Percentiles rank a stretch among this genome's conserved stretches.
Evolutionary conservation across 53 echinoderm and acorn worm genomes (phyloP).

Genomic region (Apostichopus leukothele): DNA sequence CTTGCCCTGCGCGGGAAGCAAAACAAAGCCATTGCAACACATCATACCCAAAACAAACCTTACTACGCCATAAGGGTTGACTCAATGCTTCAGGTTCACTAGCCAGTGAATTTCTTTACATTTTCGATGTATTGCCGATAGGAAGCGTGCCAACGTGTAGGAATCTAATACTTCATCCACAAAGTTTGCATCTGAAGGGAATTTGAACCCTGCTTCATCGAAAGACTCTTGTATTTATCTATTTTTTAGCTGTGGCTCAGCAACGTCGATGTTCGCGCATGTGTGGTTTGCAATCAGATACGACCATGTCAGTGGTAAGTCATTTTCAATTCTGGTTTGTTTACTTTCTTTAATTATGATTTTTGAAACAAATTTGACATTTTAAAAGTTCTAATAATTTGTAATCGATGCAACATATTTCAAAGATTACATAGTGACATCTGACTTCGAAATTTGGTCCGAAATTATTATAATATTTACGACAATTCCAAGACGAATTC

Average conservation of each 20-base stretch:
- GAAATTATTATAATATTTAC: not conserved
- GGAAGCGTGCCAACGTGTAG: constrained; percentile 25
- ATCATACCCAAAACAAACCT: constrained; percentile 50
- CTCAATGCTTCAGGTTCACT: not conserved
- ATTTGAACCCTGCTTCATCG: constrained; percentile 13
- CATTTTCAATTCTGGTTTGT: constrained; percentile 23
- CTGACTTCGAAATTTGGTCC: not conserved
- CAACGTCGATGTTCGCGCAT: constrained; percentile 59
- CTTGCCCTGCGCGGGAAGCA: constrained; percentile 51
- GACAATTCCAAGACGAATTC: not conserved
- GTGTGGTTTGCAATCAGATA: constrained; percentile 89
- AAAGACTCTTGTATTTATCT: constrained; percentile 12
- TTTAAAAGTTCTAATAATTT: not conserved
- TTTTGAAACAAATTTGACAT: not conserved
- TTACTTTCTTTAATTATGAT: constrained; percentile 10
- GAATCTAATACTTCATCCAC: constrained; percentile 10
- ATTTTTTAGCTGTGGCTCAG: constrained; percentile 32
- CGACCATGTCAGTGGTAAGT: constrained; percentile 96
- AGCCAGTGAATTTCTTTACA: not conserved
- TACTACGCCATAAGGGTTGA: constrained; percentile 93
- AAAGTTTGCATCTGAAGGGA: constrained; percentile 5
- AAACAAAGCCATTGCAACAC: constrained; percentile 88
- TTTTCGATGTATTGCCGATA: not conserved
- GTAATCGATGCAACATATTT: not conserved
- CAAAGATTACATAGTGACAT: not conserved